Evolutionary conservation across 1,140 invertebrate genomes (phyloP).

Genomic region (Arctopsyche grandis): DNA sequence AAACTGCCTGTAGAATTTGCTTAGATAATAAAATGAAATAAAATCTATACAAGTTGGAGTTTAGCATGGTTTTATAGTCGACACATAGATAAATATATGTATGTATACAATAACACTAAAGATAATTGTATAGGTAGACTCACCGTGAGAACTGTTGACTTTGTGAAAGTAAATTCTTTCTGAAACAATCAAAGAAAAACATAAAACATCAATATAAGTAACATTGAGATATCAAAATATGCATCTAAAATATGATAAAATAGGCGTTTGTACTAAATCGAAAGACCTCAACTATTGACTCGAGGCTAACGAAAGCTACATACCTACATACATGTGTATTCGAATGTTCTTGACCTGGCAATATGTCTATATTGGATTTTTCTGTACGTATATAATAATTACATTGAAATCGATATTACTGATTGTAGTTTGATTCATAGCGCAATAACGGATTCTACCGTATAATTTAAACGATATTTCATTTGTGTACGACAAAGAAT

Average conservation of each 20-base stretch:
- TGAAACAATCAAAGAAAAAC: constrained; percentile 4
- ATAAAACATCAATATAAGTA: background rate
- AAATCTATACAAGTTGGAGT: too few species aligned
- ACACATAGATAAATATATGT: too few species aligned
- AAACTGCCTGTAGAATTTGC: too few species aligned
- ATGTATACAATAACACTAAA: too few species aligned
- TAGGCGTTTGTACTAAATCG: background rate
- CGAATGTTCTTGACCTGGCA: background rate
- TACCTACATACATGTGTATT: background rate
- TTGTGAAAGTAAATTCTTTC: background rate
- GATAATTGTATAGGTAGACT: background rate
- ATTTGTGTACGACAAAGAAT: too few species aligned
- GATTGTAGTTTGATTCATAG: constrained; percentile 14
- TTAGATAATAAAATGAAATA: too few species aligned
- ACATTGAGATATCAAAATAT: constrained; percentile 12
- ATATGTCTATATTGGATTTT: background rate
- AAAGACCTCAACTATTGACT: constrained; percentile 15
- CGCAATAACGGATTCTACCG: background rate
- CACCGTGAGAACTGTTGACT: background rate
- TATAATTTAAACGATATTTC: background rate
- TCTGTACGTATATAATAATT: too few species aligned
- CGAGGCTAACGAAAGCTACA: background rate
- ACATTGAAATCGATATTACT: too few species aligned
- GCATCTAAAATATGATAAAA: background rate
- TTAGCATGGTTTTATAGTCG: too few species aligned